These are phyloP conservation scores for Mesorhabditis sp. DNA, from an alignment of 2,888 invertebrate genomes.

Conservation along the genomic window DNA sequence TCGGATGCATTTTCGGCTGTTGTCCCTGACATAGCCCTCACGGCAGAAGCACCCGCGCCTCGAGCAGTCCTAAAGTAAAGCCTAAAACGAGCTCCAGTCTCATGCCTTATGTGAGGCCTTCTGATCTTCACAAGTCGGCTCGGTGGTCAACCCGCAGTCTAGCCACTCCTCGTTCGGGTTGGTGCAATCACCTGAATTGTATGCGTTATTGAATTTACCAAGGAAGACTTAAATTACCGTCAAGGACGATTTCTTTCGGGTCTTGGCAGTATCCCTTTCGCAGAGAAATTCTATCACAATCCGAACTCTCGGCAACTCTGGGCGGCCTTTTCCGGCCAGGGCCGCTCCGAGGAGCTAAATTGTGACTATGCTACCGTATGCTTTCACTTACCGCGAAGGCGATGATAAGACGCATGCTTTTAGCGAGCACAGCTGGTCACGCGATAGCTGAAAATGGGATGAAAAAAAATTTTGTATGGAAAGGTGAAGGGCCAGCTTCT, in stretches of 20 bases:
- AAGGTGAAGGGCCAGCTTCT: too few relatives aligned
- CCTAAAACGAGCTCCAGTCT: neutral
- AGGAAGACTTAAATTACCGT: neutral
- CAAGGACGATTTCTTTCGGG: neutral
- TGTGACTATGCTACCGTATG: neutral
- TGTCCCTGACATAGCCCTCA: neutral
- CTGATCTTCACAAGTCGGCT: neutral
- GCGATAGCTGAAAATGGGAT: too few relatives aligned
- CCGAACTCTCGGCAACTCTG: constrained; percentile 3
- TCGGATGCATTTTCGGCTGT: neutral
- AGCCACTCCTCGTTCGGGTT: neutral
- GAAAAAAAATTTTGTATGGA: too few relatives aligned
- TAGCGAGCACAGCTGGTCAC: too few relatives aligned
- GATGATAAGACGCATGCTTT: too few relatives aligned
- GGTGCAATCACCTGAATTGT: neutral
- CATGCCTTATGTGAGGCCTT: too few relatives aligned
- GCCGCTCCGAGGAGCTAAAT: constrained; percentile 2
- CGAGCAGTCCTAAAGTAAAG: neutral
- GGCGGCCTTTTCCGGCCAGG: neutral
- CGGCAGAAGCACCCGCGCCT: neutral
- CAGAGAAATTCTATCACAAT: neutral
- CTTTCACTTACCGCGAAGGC: too few relatives aligned
- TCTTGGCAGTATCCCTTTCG: neutral
- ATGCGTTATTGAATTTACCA: neutral
- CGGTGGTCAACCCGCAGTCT: neutral